These are phyloP conservation scores for Sigmodon hispidus DNA, from an alignment of 2,113 vertebrate genomes.

Conservation along the genomic window DNA sequence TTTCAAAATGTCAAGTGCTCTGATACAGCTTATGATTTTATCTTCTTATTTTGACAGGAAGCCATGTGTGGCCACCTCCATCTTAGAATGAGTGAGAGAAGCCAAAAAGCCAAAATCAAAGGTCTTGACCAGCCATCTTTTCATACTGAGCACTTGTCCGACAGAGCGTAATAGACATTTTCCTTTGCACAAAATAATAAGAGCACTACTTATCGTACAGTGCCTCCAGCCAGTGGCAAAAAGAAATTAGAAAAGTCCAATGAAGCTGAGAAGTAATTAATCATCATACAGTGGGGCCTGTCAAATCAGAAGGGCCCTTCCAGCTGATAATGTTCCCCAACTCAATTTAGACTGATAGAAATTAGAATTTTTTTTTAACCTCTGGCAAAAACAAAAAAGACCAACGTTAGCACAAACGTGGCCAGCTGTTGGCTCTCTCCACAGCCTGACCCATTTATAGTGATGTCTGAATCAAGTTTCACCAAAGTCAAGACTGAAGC, in stretches of 20 bases:
- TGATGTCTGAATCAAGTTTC: conserved; percentile 27
- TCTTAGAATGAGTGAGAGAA: conserved; percentile 73
- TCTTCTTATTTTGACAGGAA: conserved; percentile 88
- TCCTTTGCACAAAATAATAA: conserved; percentile 97
- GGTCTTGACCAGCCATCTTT: conserved; percentile 85
- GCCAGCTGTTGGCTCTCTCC: conserved; percentile 89
- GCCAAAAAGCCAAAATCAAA: conserved; percentile 81
- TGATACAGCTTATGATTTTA: conserved; percentile 87
- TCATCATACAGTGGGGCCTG: conserved; percentile 97
- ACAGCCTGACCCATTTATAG: conserved; percentile 88
- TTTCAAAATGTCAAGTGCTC: conserved; percentile 87
- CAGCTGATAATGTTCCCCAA: conserved; percentile 98
- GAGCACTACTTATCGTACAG: conserved; percentile 94
- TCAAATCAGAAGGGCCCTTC: conserved; percentile 96
- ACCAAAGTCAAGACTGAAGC: conserved; percentile 63
- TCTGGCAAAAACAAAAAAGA: conserved; percentile 88
- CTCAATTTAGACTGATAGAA: conserved; percentile 98
- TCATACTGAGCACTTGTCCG: conserved; percentile 87
- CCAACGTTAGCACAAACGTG: conserved; percentile 88
- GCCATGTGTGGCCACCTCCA: conserved; percentile 84
- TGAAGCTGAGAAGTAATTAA: conserved; percentile 98
- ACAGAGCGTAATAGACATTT: conserved; percentile 90
- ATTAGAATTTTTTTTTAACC: conserved; percentile 93
- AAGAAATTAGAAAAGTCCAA: conserved; percentile 95
- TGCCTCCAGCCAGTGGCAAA: conserved; percentile 95